Percentiles rank a stretch among this genome's conserved stretches.
Evolutionary conservation across 2,113 vertebrate species (phyloP).

Genomic region (Argyrosomus japonicus): DNA sequence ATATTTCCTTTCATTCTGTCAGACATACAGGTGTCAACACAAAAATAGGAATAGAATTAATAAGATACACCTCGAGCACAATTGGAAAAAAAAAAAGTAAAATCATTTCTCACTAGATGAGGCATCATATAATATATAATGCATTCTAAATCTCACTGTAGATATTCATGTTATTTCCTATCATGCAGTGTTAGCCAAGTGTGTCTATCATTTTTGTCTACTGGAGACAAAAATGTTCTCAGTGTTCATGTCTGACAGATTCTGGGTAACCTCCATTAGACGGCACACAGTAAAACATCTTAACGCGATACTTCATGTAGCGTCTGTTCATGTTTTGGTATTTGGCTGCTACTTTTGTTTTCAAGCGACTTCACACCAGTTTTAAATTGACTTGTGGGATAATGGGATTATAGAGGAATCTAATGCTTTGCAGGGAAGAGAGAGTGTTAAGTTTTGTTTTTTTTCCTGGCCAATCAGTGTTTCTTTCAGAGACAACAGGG

Average conservation of each 20-base stretch:
- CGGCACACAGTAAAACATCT: not conserved
- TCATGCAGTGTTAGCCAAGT: not conserved
- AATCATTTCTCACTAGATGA: not conserved
- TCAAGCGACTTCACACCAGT: not conserved
- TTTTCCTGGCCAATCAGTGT: not conserved
- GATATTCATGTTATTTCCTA: too few relatives aligned
- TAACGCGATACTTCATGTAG: not conserved
- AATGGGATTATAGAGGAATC: slow-evolving; percentile 11
- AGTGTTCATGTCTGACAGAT: not conserved
- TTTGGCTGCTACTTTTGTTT: not conserved
- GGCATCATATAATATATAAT: not conserved
- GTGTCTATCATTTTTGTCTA: too few relatives aligned
- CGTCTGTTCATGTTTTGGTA: not conserved
- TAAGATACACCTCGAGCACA: not conserved
- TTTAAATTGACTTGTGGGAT: slow-evolving; percentile 2
- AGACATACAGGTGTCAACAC: too few relatives aligned
- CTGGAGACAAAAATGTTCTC: not conserved
- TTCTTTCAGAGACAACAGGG: slow-evolving; percentile 11
- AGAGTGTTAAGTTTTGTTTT: not conserved
- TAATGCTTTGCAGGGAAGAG: not conserved
- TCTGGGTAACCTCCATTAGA: not conserved
- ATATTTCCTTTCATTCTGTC: too few relatives aligned
- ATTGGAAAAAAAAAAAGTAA: not conserved
- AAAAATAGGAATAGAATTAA: too few relatives aligned
- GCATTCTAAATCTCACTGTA: not conserved